These are phyloP conservation scores for Sceloporus tristichus DNA, from an alignment of 2,113 vertebrate genomes.

Conservation along the genomic window DNA sequence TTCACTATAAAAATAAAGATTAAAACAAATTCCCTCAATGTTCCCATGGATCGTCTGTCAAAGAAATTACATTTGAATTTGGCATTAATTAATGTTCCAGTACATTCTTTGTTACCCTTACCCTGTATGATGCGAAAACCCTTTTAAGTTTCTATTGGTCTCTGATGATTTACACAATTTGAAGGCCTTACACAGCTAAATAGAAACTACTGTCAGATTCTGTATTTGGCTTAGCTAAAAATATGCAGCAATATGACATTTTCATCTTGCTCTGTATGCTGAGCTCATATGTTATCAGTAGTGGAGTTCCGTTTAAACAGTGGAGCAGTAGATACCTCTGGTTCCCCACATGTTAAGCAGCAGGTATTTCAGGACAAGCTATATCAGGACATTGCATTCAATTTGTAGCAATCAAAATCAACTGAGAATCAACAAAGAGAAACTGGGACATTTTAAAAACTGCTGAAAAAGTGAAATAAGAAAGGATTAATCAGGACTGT, in stretches of 20 bases:
- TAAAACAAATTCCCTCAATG: conserved; percentile 45
- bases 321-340: background rate
- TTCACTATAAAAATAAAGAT: conserved; percentile 51
- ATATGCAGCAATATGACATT: conserved; percentile 39
- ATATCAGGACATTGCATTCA: too few relatives aligned
- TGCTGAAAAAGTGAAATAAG: too few relatives aligned
- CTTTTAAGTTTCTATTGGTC: conserved; percentile 47
- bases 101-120: conserved; percentile 29
- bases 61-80: conserved; percentile 46
- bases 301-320: background rate
- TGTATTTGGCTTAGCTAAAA: conserved; percentile 44
- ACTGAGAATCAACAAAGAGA: too few relatives aligned
- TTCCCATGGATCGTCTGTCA: conserved; percentile 40
- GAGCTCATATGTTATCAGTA: background rate
- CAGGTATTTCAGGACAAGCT: background rate
- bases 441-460: too few relatives aligned
- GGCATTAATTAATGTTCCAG: conserved; percentile 54
- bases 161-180: conserved; percentile 50
- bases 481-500: too few relatives aligned
- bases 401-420: too few relatives aligned
- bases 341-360: background rate
- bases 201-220: conserved; percentile 39
- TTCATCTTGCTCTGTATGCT: conserved; percentile 13
- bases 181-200: conserved; percentile 46
- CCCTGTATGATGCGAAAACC: conserved; percentile 44